These are phyloP conservation scores for Microplitis manilae DNA, from an alignment of 2,888 invertebrate genomes.

Conservation along the genomic window DNA sequence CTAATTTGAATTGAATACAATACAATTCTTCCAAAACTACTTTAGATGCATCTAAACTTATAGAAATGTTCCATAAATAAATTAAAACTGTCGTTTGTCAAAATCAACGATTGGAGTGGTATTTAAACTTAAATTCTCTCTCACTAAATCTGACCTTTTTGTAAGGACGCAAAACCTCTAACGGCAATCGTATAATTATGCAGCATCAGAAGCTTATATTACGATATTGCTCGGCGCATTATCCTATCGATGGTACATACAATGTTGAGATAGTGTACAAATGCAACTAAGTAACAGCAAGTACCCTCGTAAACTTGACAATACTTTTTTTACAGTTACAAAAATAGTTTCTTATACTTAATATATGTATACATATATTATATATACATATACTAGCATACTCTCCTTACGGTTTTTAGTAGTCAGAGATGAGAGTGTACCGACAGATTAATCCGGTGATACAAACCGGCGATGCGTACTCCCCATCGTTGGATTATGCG, in stretches of 20 bases:
- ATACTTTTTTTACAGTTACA: neutral
- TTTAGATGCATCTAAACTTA: no score
- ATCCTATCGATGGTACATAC: neutral
- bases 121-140: neutral
- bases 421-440: no score
- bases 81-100: no score
- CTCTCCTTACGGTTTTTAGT: no score
- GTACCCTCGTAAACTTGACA: slow-evolving; percentile 19
- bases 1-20: no score
- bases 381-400: neutral
- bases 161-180: neutral
- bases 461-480: slow-evolving; percentile 34
- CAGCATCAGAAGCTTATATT: slow-evolving; percentile 14
- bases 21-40: no score
- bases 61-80: no score
- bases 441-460: slow-evolving; percentile 37
- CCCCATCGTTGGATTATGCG: slow-evolving; percentile 36
- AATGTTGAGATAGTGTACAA: no score
- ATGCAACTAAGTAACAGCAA: neutral
- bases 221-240: neutral
- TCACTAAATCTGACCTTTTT: neutral
- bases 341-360: neutral
- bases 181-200: slow-evolving; percentile 22
- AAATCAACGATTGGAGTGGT: no score
- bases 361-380: no score